Percentiles rank a stretch among this genome's conserved stretches.
These are phyloP conservation scores for Acipenser oxyrinchus DNA, from an alignment of 2,797 vertebrate genomes.

Conservation along the genomic window DNA sequence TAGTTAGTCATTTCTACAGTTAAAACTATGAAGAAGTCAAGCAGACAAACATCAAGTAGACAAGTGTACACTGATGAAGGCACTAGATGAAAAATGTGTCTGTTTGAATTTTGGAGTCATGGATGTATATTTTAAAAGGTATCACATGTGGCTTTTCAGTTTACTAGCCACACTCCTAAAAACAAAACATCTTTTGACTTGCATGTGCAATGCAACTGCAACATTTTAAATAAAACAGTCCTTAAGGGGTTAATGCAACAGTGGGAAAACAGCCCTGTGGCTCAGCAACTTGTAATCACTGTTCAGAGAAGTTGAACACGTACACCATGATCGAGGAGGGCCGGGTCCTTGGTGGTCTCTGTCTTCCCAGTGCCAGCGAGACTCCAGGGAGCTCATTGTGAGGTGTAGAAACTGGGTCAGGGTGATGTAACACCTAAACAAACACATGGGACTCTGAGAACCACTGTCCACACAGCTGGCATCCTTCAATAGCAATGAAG, in stretches of 20 bases:
- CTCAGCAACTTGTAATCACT: conserved; percentile 64
- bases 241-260: no score
- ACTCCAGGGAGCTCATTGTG: conserved; percentile 56
- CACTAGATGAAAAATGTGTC: no score
- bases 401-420: conserved; percentile 57
- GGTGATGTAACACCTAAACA: conserved; percentile 64
- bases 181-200: neutral
- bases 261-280: neutral
- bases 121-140: no score
- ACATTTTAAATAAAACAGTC: neutral
- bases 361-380: conserved; percentile 62
- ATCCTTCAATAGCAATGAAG: neutral
- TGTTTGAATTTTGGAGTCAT: no score
- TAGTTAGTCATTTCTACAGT: neutral
- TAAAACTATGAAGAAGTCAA: conserved; percentile 6
- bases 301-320: conserved; percentile 73
- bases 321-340: conserved; percentile 71
- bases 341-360: conserved; percentile 67
- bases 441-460: neutral
- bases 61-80: no score
- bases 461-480: neutral
- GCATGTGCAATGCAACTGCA: neutral
- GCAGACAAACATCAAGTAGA: neutral
- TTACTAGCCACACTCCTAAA: no score
- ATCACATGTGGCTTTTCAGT: no score